Percentiles rank a stretch among this genome's conserved stretches.
These are phyloP conservation scores for Daubentonia madagascariensis DNA, from an alignment of 2,113 vertebrate genomes.

Conservation along the genomic window DNA sequence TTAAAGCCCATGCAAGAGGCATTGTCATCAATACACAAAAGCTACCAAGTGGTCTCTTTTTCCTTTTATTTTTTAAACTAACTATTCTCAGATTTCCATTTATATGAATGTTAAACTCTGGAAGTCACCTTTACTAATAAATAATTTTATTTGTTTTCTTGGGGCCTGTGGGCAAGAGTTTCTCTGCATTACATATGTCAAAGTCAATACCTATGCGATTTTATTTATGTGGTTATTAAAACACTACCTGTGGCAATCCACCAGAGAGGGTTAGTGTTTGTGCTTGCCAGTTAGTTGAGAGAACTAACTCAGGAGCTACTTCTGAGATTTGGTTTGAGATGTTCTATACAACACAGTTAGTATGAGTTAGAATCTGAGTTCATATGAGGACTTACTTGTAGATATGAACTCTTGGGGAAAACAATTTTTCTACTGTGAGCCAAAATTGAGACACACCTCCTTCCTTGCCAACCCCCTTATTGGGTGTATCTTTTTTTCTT, in stretches of 20 bases:
- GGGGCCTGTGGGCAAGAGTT: neutral
- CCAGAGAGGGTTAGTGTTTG: neutral
- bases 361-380: neutral
- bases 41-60: neutral
- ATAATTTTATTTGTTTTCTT: neutral
- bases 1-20: neutral
- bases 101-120: neutral
- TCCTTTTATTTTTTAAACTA: neutral
- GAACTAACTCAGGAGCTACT: neutral
- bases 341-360: neutral
- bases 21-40: neutral
- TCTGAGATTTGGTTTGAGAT: neutral
- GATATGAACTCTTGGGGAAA: neutral
- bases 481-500: neutral
- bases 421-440: neutral
- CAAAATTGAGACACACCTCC: neutral
- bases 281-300: neutral
- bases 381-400: neutral
- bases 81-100: slow-evolving; percentile 1
- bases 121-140: neutral
- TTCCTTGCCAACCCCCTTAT: neutral
- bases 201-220: neutral
- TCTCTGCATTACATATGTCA: neutral
- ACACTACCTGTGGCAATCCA: neutral
- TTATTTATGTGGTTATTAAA: neutral